Evolutionary conservation across 2,888 invertebrate genomes (phyloP), one percentile per base, ranked within the genome.

Genomic region (Odontothrips loti): DNA sequence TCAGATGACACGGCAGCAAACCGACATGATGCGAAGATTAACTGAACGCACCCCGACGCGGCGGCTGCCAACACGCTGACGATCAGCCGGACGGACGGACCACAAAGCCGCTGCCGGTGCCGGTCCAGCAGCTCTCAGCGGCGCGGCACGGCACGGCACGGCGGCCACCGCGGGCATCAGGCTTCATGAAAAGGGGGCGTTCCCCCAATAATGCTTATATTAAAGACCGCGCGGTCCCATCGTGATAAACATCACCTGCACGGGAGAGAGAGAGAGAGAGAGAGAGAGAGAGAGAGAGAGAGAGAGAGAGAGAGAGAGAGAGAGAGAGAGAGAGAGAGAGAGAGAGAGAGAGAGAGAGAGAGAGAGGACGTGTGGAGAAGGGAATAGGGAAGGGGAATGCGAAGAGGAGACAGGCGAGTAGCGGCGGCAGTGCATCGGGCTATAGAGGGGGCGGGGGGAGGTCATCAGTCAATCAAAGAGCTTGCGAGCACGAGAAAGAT

Each of bases 121-220:
- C n/a, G n/a, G n/a, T n/a, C n/a, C n/a, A n/a, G n/a, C 34, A 43
- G 34, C 34, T 43, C 34, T 43, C 34, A 43, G 58, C 11, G 20
- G 20, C 17, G 12, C 48, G 48, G 48, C 48, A 12, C 48, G 48
- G 48, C 48, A 12, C 48, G 48, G 48, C 48, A 8, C 51, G 51
- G 51, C 3, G 51, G 58, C 58, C 20, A n/a, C 58, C 58, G 17
- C 58, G 17, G 17, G 51, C 12, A 12, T 51, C 51, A 51, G 17
- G 34, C 34, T 27, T 75, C 68, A 75, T 75, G 68, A 75, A 75
- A 75, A 75, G 68, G 68, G 68, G 68, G 68, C 68, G 68, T 75
- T 75, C 27, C 68, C 27, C 23, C 68, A 75, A 75, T 75, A 75
- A 75, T 27, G 68, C 68, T 75, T 75, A 23, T 75, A 75, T 75